Base-by-base conservation (phyloP, 2,888 invertebrate species). In the Actias luna region DNA sequence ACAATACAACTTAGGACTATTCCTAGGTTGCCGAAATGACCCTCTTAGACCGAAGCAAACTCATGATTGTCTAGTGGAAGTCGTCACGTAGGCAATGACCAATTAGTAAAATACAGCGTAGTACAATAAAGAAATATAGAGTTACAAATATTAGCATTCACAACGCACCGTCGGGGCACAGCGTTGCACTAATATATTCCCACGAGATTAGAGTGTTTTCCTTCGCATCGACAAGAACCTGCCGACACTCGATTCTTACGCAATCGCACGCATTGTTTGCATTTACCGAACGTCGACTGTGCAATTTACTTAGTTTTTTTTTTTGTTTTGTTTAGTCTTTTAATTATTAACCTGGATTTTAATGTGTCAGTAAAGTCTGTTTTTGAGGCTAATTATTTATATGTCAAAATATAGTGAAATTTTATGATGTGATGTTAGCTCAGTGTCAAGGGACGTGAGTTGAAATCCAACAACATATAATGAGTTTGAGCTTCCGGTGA, bases 221-320 rank as follows among this genome's bases (percentile, higher is more conserved):
- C 55, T n/a, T 55, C 5, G 27, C 55, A 7, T 29, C 55, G 18
- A 55, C 55, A 55, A 55, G 29, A 55, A 55, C 29, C 29, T 55
- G 29, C 16, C 55, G 29, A 27, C 58, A 66, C 60, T 66, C 60
- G 50, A 63, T 74, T 50, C 22, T 50, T 76, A 72, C 70, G 71
- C 63, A 72, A 65, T 61, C 25, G 65, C 63, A 74, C 72, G 67
- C 73, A 74, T 76, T 74, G 76, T 76, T 72, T 67, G 63, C 65
- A 67, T 64, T 72, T 66, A 58, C 65, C 61, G 61, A 72, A 55
- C n/a, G n/a, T n/a, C n/a, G 29, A 22, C 46, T 25, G 46, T 50
- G 25, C 18, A 42, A 50, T 50, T 12, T 42, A 8, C 33, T 50
- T 50, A 39, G 39, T 39, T 8, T 42, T 33, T 33, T 33, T 42